These are phyloP conservation scores for Coendou prehensilis DNA, from an alignment of 2,797 vertebrate genomes.

Conservation along the genomic window DNA sequence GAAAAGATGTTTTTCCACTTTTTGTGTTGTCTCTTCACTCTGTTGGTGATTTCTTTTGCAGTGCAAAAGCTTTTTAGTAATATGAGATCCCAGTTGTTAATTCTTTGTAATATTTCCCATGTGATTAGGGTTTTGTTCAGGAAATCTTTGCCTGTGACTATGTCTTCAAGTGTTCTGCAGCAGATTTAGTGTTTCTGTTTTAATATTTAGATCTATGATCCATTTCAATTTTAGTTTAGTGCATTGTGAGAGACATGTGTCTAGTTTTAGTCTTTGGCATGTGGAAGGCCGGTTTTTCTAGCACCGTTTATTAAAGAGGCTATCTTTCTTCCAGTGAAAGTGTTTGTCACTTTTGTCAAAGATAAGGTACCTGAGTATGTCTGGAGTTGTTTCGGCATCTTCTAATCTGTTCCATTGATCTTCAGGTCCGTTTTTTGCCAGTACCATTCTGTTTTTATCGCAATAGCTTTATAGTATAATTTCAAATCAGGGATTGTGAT, in stretches of 20 bases:
- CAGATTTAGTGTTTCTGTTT: not conserved
- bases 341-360: not conserved
- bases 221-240: not conserved
- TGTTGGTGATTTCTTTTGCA: not conserved
- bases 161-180: not conserved
- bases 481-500: not conserved
- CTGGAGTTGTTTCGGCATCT: not conserved
- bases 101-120: not conserved
- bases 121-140: not conserved
- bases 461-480: not conserved
- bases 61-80: not conserved
- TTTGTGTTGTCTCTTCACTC: not conserved
- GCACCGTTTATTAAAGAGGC: not conserved
- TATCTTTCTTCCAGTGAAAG: not conserved
- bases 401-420: not conserved
- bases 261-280: not conserved
- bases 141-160: not conserved
- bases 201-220: not conserved
- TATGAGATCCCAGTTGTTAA: not conserved
- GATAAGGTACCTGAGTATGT: not conserved
- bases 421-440: not conserved
- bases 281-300: not conserved
- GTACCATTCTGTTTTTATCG: not conserved
- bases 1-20: not conserved
- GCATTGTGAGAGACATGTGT: not conserved